A percentile compares a stretch with the other conserved stretches of the same genome.
Evolutionary conservation across 2,113 vertebrate species (phyloP).

Genomic region (Rhinoptilus africanus): DNA sequence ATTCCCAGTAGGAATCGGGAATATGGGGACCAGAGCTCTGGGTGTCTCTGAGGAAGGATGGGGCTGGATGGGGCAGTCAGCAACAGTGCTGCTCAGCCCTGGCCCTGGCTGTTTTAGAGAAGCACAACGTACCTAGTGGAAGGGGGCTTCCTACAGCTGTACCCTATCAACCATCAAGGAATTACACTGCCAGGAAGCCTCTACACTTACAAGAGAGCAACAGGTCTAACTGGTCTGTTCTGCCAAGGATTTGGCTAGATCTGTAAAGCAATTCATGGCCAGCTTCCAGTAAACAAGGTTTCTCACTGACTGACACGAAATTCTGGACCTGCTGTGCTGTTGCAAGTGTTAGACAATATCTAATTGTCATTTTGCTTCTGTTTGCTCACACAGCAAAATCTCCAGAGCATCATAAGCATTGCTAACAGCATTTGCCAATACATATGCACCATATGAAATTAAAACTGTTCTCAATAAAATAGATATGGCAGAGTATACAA

Average conservation of each 20-base stretch:
- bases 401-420: background rate
- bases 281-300: conserved; percentile 44
- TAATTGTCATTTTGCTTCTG: conserved; percentile 55
- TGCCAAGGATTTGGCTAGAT: conserved; percentile 35
- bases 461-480: conserved; percentile 1
- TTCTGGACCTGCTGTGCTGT: conserved; percentile 38
- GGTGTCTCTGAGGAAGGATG: background rate
- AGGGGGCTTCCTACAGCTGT: background rate
- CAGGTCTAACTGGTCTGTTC: conserved; percentile 26
- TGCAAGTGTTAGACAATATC: conserved; percentile 19
- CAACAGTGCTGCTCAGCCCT: background rate
- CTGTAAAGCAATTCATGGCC: background rate
- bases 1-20: background rate
- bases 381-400: background rate
- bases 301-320: conserved; percentile 40
- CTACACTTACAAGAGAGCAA: background rate
- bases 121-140: background rate
- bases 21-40: background rate
- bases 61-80: background rate
- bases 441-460: background rate
- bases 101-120: background rate
- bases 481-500: background rate
- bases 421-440: conserved; percentile 5
- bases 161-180: background rate
- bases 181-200: background rate